phyloP scores from a whole-genome alignment of 2,888 invertebrate species.

The Scrobipalpa costella region DNA sequence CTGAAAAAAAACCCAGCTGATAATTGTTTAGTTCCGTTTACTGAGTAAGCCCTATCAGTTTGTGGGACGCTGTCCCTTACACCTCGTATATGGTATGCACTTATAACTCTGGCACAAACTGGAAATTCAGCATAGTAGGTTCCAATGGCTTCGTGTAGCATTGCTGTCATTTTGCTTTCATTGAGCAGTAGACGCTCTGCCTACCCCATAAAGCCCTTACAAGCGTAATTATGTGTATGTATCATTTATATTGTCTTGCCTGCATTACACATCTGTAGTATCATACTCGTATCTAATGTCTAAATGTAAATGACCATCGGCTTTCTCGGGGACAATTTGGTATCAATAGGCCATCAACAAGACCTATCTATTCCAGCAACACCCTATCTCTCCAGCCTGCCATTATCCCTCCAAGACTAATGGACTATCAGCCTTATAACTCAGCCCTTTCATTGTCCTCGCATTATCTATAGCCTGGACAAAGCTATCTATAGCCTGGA shows the following conservation, averaged over 20 bases:
- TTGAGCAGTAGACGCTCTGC: no score
- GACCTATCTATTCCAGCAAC: conserved; percentile 18
- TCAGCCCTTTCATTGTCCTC: conserved; percentile 76
- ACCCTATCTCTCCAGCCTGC: conserved; percentile 46
- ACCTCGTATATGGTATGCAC: no score
- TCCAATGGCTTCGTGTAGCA: no score
- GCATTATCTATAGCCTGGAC: conserved; percentile 60
- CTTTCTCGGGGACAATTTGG: background rate
- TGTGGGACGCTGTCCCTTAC: no score
- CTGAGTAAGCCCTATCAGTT: no score
- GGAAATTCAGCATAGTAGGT: no score
- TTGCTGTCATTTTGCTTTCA: no score
- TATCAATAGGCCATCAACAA: conserved; percentile 17
- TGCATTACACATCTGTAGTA: background rate
- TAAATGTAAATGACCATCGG: conserved; percentile 1
- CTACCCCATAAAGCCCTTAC: no score
- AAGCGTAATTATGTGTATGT: no score
- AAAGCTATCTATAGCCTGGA: conserved; percentile 45
- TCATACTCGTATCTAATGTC: background rate
- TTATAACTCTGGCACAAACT: no score
- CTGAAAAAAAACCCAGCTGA: no score
- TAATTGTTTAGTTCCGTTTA: no score
- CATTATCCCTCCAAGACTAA: conserved; percentile 76
- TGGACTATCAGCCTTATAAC: conserved; percentile 71
- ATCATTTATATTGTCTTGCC: background rate